Percentiles rank a stretch among this genome's conserved stretches.
These are phyloP conservation scores for Malthinus flaveolus DNA, from an alignment of 2,888 invertebrate species.

Conservation along the genomic window DNA sequence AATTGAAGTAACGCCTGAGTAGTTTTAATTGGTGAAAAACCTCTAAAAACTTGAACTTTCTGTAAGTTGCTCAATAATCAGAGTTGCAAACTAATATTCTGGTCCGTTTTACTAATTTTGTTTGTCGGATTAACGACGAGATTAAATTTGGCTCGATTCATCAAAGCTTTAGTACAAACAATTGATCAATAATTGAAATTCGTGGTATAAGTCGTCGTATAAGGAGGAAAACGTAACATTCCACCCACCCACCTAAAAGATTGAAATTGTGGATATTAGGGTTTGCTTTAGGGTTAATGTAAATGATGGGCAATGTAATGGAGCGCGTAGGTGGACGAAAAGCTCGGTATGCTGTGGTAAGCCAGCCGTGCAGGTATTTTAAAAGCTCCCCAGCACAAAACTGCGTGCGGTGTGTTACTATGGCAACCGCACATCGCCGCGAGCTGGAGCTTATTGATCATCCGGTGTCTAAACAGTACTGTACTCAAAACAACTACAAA, in stretches of 20 bases:
- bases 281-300: conserved; percentile 31
- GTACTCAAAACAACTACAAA: conserved; percentile 32
- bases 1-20: too few species aligned
- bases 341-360: conserved; percentile 38
- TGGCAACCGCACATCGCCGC: conserved; percentile 45
- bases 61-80: too few species aligned
- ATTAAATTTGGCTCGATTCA: background rate
- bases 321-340: conserved; percentile 34
- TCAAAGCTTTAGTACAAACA: too few species aligned
- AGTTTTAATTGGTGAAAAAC: too few species aligned
- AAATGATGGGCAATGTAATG: conserved; percentile 35
- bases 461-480: conserved; percentile 35
- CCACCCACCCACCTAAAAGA: conserved; percentile 14
- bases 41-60: too few species aligned
- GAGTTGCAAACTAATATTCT: too few species aligned
- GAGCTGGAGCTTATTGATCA: conserved; percentile 46
- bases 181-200: too few species aligned
- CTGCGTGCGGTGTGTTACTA: conserved; percentile 45
- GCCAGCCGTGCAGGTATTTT: conserved; percentile 43
- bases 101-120: background rate
- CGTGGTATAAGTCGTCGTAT: background rate
- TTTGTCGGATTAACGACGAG: background rate
- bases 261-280: conserved; percentile 30
- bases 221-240: background rate
- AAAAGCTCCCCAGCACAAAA: conserved; percentile 40